These are phyloP conservation scores for Drosophila lacicola DNA, from an alignment of 2,888 invertebrate species.

Conservation along the genomic window DNA sequence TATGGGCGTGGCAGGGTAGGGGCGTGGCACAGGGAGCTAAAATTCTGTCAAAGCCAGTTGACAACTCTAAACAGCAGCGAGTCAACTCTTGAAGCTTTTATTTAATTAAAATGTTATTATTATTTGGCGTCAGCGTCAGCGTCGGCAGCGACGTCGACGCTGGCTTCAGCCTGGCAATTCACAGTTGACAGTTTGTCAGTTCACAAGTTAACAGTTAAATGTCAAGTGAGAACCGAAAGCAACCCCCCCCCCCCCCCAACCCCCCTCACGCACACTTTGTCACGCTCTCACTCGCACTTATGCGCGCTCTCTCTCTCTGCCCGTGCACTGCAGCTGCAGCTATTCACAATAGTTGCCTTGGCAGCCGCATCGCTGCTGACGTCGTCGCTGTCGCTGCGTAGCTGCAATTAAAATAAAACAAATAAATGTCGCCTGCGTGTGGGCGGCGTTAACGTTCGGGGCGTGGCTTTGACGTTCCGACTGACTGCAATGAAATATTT, in stretches of 20 bases:
- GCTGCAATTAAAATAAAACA: constrained; percentile 64
- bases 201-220: constrained; percentile 32
- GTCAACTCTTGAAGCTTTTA: constrained; percentile 32
- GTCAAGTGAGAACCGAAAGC: constrained; percentile 32
- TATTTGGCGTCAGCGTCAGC: constrained; percentile 9
- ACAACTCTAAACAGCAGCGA: constrained; percentile 4
- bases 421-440: constrained; percentile 45
- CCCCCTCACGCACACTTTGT: neutral
- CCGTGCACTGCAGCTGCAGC: neutral
- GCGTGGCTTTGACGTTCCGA: constrained; percentile 33
- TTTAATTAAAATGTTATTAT: constrained; percentile 66
- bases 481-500: constrained; percentile 58
- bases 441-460: neutral
- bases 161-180: constrained; percentile 18
- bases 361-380: constrained; percentile 4
- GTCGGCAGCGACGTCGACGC: constrained; percentile 1
- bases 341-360: constrained; percentile 12
- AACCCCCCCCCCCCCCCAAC: neutral
- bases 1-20: no score
- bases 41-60: constrained; percentile 15
- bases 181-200: constrained; percentile 24
- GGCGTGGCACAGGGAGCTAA: neutral
- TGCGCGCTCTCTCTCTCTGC: neutral
- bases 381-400: constrained; percentile 28
- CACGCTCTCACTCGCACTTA: neutral